Percentiles rank a stretch among this genome's conserved stretches.
These are phyloP conservation scores for Pitangus sulphuratus DNA, from an alignment of 2,797 vertebrate species.

Conservation along the genomic window DNA sequence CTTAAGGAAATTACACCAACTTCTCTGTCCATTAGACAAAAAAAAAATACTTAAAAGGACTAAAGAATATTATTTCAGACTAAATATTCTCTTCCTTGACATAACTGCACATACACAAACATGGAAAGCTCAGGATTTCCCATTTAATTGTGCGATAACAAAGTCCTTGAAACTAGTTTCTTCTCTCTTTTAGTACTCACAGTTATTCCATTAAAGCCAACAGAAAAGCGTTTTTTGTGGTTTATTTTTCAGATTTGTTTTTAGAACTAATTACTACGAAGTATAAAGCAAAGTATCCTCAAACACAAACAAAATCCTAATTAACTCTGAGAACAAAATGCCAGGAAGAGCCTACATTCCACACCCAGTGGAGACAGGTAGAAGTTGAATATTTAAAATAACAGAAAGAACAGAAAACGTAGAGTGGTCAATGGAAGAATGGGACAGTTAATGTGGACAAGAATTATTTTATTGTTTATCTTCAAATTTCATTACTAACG, in stretches of 20 bases:
- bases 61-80: neutral
- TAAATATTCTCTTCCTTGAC: neutral
- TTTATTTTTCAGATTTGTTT: slow-evolving; percentile 1
- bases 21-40: neutral
- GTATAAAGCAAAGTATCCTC: neutral
- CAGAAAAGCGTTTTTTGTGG: neutral
- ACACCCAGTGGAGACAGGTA: neutral
- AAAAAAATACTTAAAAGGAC: neutral
- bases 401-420: neutral
- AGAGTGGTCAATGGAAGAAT: neutral
- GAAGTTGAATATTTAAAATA: neutral
- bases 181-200: neutral
- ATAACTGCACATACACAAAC: neutral
- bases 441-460: neutral
- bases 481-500: neutral
- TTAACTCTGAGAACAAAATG: neutral
- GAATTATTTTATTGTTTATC: neutral
- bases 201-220: neutral
- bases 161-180: neutral
- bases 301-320: neutral
- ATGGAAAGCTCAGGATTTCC: neutral
- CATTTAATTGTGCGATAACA: neutral
- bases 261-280: slow-evolving; percentile 17
- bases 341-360: neutral
- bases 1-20: neutral